Evolutionary conservation across 2,113 vertebrate species (phyloP).

Genomic region (Seriola quinqueradiata): DNA sequence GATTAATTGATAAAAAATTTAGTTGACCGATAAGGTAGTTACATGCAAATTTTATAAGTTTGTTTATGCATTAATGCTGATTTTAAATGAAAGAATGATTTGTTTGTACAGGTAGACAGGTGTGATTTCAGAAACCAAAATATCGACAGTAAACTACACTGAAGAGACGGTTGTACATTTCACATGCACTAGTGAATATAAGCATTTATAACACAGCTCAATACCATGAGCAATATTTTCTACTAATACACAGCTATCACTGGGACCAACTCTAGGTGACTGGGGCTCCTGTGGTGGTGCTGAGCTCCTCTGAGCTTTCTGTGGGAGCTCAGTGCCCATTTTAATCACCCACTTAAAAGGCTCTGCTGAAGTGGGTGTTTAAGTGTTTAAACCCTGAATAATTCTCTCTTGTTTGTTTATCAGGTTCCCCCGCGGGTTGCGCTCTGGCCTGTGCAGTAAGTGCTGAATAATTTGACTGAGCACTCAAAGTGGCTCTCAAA

Average conservation of each 20-base stretch:
- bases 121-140: not conserved
- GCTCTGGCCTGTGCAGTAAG: constrained; percentile 71
- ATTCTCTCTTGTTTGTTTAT: constrained; percentile 83
- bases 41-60: not conserved
- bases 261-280: constrained; percentile 48
- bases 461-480: constrained; percentile 75
- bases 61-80: not conserved
- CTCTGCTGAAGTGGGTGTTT: constrained; percentile 78
- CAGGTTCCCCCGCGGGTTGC: constrained; percentile 65
- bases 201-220: not conserved
- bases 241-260: not conserved
- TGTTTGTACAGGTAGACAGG: not conserved
- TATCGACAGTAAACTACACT: not conserved
- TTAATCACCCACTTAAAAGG: constrained; percentile 80
- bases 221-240: not conserved
- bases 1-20: constrained; percentile 5
- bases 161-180: not conserved
- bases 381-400: constrained; percentile 82
- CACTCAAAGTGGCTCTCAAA: constrained; percentile 63
- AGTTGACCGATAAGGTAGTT: not conserved
- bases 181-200: not conserved
- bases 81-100: not conserved
- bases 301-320: constrained; percentile 60
- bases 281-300: constrained; percentile 46
- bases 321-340: constrained; percentile 66